These are phyloP conservation scores for Tretioscincus oriximinensis DNA, from an alignment of 2,113 vertebrate genomes.

Conservation along the genomic window DNA sequence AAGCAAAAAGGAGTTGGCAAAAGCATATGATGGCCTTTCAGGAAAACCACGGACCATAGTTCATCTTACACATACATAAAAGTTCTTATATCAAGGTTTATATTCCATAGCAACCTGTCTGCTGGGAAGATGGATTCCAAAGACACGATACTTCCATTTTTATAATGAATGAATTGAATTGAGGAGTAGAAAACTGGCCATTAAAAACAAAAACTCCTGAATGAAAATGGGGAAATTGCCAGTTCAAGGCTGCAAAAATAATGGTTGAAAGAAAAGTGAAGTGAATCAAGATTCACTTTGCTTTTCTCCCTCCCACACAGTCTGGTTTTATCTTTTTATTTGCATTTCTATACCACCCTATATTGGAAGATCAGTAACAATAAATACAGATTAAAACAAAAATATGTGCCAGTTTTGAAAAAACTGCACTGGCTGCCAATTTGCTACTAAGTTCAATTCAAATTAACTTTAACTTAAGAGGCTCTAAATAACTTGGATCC, in stretches of 20 bases:
- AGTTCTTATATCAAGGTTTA: constrained; percentile 44
- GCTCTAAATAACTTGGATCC: too few relatives aligned
- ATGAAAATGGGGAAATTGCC: constrained; percentile 4
- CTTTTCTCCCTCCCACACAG: too few relatives aligned
- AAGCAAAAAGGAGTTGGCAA: constrained; percentile 48
- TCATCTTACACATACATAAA: constrained; percentile 27
- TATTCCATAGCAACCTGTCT: constrained; percentile 38
- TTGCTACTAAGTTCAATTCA: too few relatives aligned
- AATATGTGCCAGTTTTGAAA: too few relatives aligned
- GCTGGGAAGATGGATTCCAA: constrained; percentile 53
- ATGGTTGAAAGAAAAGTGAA: too few relatives aligned
- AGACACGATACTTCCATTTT: constrained; percentile 26
- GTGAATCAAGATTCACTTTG: too few relatives aligned
- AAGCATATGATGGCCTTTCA: constrained; percentile 36
- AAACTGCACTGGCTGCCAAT: too few relatives aligned
- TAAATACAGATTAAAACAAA: too few relatives aligned
- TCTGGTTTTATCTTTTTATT: too few relatives aligned
- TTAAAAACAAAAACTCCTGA: constrained; percentile 31
- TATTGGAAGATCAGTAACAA: too few relatives aligned
- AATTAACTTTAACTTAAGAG: too few relatives aligned
- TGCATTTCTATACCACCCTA: too few relatives aligned
- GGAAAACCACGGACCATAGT: constrained; percentile 38
- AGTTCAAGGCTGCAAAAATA: not conserved
- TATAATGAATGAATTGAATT: constrained; percentile 14
- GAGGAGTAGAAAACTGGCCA: constrained; percentile 42